Conservation (phyloP, 2,797 vertebrate genomes). For the Psittacula derbiana region DNA sequence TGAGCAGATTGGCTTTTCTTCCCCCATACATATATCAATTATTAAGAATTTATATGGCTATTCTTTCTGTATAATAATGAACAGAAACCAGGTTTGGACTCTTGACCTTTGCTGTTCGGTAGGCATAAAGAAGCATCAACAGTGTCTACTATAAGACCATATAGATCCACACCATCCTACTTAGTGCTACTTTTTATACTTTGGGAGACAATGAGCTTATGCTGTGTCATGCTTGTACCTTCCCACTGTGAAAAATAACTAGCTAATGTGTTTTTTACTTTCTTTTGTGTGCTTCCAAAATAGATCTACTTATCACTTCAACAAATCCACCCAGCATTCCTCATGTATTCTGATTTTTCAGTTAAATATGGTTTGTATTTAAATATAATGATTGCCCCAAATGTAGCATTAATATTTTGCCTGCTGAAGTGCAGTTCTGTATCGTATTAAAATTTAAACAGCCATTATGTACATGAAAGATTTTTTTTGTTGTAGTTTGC, state of each 20-base stretch:
- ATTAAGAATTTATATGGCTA: constrained; percentile 60
- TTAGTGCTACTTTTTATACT: not conserved
- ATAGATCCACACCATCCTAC: not conserved
- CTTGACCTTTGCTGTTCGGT: constrained; percentile 43
- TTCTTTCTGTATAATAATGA: constrained; percentile 56
- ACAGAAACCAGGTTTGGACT: constrained; percentile 28
- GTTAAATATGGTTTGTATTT: constrained; percentile 50
- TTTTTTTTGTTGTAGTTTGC: constrained; percentile 48
- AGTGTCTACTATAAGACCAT: not conserved
- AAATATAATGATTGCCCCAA: constrained; percentile 41
- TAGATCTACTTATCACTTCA: constrained; percentile 21
- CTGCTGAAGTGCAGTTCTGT: constrained; percentile 28
- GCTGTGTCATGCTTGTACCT: not conserved
- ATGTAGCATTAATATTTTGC: constrained; percentile 47
- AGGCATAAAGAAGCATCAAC: not conserved
- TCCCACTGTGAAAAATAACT: not conserved
- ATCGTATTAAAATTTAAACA: constrained; percentile 64
- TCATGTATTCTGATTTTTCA: not conserved
- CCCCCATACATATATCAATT: constrained; percentile 48
- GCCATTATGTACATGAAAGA: constrained; percentile 44
- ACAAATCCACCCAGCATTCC: not conserved
- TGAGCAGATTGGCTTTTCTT: constrained; percentile 34
- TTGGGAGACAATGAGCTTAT: not conserved
- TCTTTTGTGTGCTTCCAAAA: not conserved
- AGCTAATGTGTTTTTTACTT: not conserved